phyloP scores from a whole-genome alignment of 2,797 vertebrate genomes.

The Odontamblyopus rebecca region DNA sequence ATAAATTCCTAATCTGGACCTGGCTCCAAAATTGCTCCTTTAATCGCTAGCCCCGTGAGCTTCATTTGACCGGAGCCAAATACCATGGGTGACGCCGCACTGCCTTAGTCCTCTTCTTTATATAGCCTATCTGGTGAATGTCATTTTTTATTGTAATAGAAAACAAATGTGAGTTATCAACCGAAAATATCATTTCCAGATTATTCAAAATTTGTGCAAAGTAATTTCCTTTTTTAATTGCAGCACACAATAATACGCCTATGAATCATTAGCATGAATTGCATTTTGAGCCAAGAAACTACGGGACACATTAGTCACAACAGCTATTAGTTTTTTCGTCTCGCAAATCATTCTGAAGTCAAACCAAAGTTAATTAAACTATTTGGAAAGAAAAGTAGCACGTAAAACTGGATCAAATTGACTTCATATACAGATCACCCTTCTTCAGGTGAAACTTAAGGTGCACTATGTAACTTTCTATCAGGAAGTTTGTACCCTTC shows the following conservation, averaged over 20 bases:
- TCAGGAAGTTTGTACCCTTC: too few relatives aligned
- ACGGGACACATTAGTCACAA: background rate
- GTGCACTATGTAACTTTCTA: too few relatives aligned
- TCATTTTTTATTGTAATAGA: background rate
- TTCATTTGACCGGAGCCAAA: too few relatives aligned
- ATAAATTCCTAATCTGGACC: too few relatives aligned
- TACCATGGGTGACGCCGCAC: too few relatives aligned
- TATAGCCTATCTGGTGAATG: too few relatives aligned
- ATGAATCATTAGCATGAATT: background rate
- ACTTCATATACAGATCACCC: background rate
- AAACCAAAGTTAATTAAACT: background rate
- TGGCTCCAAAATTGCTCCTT: too few relatives aligned
- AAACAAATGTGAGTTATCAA: background rate
- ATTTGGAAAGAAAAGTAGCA: background rate
- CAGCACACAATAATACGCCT: background rate
- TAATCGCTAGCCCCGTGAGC: too few relatives aligned
- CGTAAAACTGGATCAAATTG: background rate
- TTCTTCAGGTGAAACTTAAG: background rate
- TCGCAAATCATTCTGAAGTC: background rate
- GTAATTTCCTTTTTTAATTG: background rate
- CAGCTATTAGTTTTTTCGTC: background rate
- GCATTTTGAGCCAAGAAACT: background rate
- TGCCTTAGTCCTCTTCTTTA: too few relatives aligned
- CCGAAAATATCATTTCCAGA: background rate
- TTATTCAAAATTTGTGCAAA: background rate